Conservation (phyloP, 2,113 vertebrate species). For the Dascyllus trimaculatus region DNA sequence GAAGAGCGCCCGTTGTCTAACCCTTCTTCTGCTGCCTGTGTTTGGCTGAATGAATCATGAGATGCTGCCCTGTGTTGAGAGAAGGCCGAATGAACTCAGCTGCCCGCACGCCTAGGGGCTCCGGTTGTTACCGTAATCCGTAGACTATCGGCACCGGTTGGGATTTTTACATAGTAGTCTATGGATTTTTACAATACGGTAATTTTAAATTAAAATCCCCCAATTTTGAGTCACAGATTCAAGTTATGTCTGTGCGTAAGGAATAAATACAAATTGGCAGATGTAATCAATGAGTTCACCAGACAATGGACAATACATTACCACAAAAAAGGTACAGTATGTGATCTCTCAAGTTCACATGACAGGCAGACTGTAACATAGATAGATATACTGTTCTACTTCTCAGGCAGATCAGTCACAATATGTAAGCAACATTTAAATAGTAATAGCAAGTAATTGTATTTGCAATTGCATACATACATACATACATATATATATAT, state of each 20-base stretch:
- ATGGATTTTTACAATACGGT: too few species aligned
- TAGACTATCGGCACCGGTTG: accelerated
- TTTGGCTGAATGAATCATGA: constrained; percentile 78
- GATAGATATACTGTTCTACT: too few species aligned
- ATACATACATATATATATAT: too few species aligned
- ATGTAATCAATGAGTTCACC: background rate
- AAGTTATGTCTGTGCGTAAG: background rate
- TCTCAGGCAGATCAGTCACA: too few species aligned
- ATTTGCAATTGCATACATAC: too few species aligned
- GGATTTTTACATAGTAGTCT: background rate
- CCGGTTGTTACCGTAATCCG: constrained; percentile 58
- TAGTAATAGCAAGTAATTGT: too few species aligned
- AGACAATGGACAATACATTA: background rate
- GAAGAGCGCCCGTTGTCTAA: constrained; percentile 56
- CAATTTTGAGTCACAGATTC: accelerated
- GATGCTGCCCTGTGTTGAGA: constrained; percentile 51
- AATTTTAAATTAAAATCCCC: background rate
- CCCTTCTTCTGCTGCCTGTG: constrained; percentile 42
- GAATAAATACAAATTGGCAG: background rate
- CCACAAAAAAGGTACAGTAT: too few species aligned
- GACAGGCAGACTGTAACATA: too few species aligned
- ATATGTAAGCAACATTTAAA: too few species aligned
- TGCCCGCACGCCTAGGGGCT: constrained; percentile 5
- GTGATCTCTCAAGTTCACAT: too few species aligned
- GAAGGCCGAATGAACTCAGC: constrained; percentile 63